Conservation (phyloP, 2,797 vertebrate genomes). For the Cossypha dichroa region DNA sequence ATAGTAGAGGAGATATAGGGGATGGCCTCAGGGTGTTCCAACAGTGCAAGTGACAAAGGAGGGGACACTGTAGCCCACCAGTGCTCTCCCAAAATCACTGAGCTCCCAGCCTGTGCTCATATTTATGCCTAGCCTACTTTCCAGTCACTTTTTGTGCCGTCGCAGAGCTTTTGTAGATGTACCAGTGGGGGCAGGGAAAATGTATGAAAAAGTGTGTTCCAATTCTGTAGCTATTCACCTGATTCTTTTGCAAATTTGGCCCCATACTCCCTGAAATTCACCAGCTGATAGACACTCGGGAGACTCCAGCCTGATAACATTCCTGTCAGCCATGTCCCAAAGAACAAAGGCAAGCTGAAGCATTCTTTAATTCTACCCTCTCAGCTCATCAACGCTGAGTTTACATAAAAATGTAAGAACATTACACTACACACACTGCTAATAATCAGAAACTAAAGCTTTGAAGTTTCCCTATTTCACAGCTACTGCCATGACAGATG, state of each 20-base stretch:
- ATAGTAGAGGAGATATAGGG: neutral
- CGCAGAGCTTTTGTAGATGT: conserved; percentile 4
- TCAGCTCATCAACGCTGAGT: conserved; percentile 78
- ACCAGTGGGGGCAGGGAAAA: conserved; percentile 19
- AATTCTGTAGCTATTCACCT: conserved; percentile 59
- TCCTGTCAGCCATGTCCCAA: conserved; percentile 66
- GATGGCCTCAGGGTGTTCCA: neutral
- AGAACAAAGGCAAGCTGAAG: conserved; percentile 78
- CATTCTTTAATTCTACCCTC: conserved; percentile 78
- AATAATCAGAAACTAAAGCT: conserved; percentile 77
- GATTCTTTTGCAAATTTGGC: conserved; percentile 61
- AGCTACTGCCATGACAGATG: conserved; percentile 83
- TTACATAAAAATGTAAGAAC: conserved; percentile 80
- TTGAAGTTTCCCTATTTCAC: conserved; percentile 76
- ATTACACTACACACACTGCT: conserved; percentile 72
- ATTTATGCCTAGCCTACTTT: conserved; percentile 61
- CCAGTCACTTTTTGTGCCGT: neutral
- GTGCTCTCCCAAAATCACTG: neutral
- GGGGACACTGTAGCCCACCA: neutral
- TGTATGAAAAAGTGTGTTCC: neutral
- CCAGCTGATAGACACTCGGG: conserved; percentile 16
- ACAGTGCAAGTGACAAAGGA: fast-evolving
- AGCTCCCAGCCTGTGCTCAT: neutral
- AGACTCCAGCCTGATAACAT: conserved; percentile 43
- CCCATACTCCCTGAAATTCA: neutral